These are phyloP conservation scores for Amphilophus citrinellus DNA, from an alignment of 2,113 vertebrate species.

Conservation along the genomic window DNA sequence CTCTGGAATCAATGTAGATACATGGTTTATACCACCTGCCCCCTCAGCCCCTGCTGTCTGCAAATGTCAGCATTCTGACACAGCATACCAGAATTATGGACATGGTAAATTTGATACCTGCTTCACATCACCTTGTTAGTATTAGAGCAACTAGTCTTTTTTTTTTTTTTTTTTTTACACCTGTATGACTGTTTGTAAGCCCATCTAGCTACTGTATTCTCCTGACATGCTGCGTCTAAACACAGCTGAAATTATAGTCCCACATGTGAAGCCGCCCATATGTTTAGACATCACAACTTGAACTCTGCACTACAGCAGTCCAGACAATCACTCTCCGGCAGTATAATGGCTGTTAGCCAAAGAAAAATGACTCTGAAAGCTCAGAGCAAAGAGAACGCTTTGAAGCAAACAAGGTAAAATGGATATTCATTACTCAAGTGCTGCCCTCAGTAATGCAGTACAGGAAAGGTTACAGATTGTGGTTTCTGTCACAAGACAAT, in stretches of 20 bases:
- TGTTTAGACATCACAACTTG: constrained; percentile 32
- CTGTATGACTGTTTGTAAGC: neutral
- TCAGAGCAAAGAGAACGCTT: constrained; percentile 31
- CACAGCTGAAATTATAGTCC: neutral
- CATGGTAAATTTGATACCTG: neutral
- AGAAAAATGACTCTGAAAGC: constrained; percentile 52
- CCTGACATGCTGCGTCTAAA: neutral
- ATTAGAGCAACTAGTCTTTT: neutral
- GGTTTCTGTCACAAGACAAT: constrained; percentile 50
- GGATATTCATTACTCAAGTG: constrained; percentile 54
- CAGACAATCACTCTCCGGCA: constrained; percentile 36
- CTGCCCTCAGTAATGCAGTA: constrained; percentile 49
- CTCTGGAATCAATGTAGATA: neutral
- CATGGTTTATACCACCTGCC: neutral
- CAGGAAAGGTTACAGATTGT: constrained; percentile 46
- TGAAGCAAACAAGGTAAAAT: constrained; percentile 46
- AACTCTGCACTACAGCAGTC: constrained; percentile 38
- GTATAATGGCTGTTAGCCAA: constrained; percentile 39
- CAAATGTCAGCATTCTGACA: neutral
- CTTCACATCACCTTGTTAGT: neutral
- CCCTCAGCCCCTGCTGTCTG: neutral
- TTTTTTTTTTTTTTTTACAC: neutral
- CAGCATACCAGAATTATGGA: neutral
- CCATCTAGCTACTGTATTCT: neutral
- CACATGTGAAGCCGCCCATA: neutral